These are phyloP conservation scores for Panulirus ornatus DNA, from an alignment of 1,140 invertebrate genomes.

Conservation along the genomic window DNA sequence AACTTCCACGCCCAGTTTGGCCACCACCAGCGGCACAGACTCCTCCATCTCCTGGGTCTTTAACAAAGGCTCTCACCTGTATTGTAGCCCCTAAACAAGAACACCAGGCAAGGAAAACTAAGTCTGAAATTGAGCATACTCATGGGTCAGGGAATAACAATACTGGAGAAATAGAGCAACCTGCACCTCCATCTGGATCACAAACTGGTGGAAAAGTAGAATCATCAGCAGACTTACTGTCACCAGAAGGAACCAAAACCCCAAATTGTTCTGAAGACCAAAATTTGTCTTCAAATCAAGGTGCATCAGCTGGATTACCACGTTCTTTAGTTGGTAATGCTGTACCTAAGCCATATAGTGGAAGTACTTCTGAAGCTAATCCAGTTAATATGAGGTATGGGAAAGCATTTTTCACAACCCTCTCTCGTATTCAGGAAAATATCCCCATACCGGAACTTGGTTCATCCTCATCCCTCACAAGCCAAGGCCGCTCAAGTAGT, in stretches of 20 bases:
- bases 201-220: slow-evolving; percentile 10
- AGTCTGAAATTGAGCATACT: slow-evolving; percentile 78
- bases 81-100: slow-evolving; percentile 62
- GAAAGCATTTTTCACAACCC: slow-evolving; percentile 81
- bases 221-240: background rate
- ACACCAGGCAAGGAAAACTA: slow-evolving; percentile 78
- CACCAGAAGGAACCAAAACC: background rate
- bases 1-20: slow-evolving; percentile 86
- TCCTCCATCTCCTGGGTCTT: slow-evolving; percentile 64
- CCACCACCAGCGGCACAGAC: slow-evolving; percentile 80
- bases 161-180: background rate
- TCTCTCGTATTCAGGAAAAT: slow-evolving; percentile 84
- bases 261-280: background rate
- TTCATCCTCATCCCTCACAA: slow-evolving; percentile 76
- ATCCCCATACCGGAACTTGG: slow-evolving; percentile 78
- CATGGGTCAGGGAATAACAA: slow-evolving; percentile 54
- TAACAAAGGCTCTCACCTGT: slow-evolving; percentile 70
- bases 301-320: slow-evolving; percentile 2
- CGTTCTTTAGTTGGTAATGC: slow-evolving; percentile 75
- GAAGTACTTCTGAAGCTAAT: slow-evolving; percentile 38
- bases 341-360: slow-evolving; percentile 74
- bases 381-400: slow-evolving; percentile 44
- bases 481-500: slow-evolving; percentile 76
- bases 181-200: background rate
- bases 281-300: slow-evolving; percentile 9